Base-by-base conservation (phyloP, 2,888 invertebrate genomes). In the Fissipunctia ypsillon region DNA sequence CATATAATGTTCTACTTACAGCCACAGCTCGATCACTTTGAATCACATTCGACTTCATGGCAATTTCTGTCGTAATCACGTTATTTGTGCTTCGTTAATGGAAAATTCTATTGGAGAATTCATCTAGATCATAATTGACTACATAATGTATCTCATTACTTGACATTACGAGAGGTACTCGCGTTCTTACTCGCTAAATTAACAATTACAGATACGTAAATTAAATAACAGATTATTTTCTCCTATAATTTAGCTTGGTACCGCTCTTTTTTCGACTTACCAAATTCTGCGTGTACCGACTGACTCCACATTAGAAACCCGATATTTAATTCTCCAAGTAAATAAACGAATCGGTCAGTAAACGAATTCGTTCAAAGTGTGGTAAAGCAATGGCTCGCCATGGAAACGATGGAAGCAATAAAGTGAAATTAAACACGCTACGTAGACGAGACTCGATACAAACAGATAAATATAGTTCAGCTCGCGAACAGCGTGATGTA, bases 401-500 rank as follows among this genome's bases (percentile, higher is more conserved):
- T 81, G 54, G 87, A 82, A 87, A 69, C 84, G 80, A 81, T 70
- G n/a, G 81, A 83, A 63, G 79, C 86, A 85, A 86, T 88, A 89
- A 87, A 88, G 84, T 84, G 87, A 87, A 90, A 89, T 88, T 89
- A 90, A 89, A 88, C 84, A 89, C 87, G 87, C 86, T 80, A 85
- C 83, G 84, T 81, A 81, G 84, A 80, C 81, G 79, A 79, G 76
- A 52, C 45, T 14, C 69, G 70, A 57, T 50, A 80, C 76, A 79
- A 78, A 83, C 76, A 70, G 71, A 81, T 81, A 81, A 74, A 84
- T 81, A 54, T 72, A 43, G 64, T 56, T 57, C 28, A 56, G 48
- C 43, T 60, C 28, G 70, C 57, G 61, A 74, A 48, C 67, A 75
- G 22, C 35, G 22, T 78, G 72, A 78, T 43, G 28, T 43, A 78